These are phyloP conservation scores for Chaetorhynchus papuensis DNA, from an alignment of 2,113 vertebrate genomes.

Conservation along the genomic window DNA sequence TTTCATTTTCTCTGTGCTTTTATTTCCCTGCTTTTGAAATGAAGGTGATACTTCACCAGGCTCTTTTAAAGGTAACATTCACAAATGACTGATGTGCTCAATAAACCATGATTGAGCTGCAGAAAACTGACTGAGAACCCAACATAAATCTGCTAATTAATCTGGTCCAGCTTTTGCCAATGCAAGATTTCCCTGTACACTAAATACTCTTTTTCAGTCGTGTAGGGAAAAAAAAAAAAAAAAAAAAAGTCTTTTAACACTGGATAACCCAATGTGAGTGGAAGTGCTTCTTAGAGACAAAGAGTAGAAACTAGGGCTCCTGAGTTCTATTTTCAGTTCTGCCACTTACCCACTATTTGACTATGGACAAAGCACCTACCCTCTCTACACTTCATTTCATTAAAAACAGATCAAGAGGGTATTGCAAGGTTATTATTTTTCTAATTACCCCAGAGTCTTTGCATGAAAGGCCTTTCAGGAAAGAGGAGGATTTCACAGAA, in stretches of 20 bases:
- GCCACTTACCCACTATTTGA: slow-evolving; percentile 17
- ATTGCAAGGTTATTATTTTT: slow-evolving; percentile 56
- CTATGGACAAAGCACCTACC: slow-evolving; percentile 21
- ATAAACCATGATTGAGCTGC: neutral
- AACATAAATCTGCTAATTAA: slow-evolving; percentile 4
- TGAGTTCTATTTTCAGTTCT: slow-evolving; percentile 22
- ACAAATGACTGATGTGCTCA: neutral
- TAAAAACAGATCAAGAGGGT: slow-evolving; percentile 47
- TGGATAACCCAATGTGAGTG: neutral
- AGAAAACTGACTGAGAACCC: neutral
- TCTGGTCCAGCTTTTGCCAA: neutral
- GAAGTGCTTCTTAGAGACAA: neutral
- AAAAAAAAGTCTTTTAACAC: neutral
- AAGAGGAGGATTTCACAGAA: slow-evolving; percentile 36
- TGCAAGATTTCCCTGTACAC: neutral
- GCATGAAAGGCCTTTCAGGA: slow-evolving; percentile 37
- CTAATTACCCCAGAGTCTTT: slow-evolving; percentile 50
- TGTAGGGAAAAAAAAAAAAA: neutral
- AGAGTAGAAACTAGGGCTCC: neutral
- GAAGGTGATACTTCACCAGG: neutral
- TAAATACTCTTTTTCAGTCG: neutral
- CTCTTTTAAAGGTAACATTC: neutral
- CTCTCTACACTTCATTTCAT: slow-evolving; percentile 14
- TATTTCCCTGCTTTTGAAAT: neutral
- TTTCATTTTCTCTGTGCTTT: neutral